phyloP scores from a whole-genome alignment of 2,888 invertebrate genomes.

The Steromphala cineraria region DNA sequence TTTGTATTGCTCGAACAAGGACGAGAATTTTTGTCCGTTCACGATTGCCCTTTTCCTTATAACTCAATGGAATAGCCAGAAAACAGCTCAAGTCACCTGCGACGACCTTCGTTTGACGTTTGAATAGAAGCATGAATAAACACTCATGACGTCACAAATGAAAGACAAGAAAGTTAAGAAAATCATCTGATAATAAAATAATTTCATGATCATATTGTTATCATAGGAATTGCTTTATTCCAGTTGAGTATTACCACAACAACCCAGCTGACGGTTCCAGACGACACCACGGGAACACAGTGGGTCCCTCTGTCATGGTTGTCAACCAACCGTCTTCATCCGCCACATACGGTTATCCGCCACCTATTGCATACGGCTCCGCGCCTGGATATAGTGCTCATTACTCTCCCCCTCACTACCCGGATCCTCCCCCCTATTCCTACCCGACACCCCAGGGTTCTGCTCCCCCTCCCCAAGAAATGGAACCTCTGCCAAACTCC shows the following conservation, averaged over 20 bases:
- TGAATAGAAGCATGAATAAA: too few species aligned
- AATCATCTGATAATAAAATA: too few species aligned
- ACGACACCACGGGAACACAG: neutral
- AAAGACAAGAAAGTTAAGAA: too few species aligned
- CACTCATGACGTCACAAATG: too few species aligned
- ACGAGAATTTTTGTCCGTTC: too few species aligned
- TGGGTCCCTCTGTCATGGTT: neutral
- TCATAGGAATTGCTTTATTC: constrained; percentile 9
- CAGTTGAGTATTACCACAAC: constrained; percentile 56
- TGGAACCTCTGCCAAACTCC: too few species aligned
- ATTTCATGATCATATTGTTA: too few species aligned
- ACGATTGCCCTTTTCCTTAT: too few species aligned
- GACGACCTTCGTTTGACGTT: too few species aligned
- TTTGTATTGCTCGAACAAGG: too few species aligned
- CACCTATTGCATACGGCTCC: neutral
- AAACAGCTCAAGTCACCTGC: too few species aligned
- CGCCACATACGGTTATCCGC: neutral
- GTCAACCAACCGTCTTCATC: neutral
- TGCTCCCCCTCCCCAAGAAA: neutral
- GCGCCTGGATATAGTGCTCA: neutral
- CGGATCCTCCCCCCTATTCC: neutral
- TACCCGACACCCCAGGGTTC: neutral
- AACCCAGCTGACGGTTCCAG: constrained; percentile 42
- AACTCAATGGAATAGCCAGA: too few species aligned
- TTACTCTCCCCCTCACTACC: neutral